phyloP scores from a whole-genome alignment of 2,888 invertebrate species.

The Ectemnius lituratus region DNA sequence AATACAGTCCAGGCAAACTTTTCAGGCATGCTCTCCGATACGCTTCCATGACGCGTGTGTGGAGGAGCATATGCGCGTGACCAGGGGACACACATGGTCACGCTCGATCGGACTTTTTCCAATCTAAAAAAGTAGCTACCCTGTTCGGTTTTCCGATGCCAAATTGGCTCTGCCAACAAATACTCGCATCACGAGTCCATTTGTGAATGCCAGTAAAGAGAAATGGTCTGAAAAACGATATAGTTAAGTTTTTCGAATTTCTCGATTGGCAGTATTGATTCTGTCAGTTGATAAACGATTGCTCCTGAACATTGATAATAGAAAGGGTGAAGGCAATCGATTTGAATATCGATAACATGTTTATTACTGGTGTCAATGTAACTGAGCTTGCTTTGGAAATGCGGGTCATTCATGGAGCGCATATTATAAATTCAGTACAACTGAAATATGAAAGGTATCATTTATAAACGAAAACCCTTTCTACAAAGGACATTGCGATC shows the following conservation, averaged over 20 bases:
- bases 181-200: neutral
- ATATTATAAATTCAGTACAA: neutral
- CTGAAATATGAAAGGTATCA: neutral
- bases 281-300: too few species aligned
- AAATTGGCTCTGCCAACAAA: constrained; percentile 4
- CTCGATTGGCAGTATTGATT: neutral
- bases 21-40: neutral
- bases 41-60: too few species aligned
- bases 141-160: neutral
- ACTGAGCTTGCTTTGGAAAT: neutral
- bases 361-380: neutral
- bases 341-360: neutral
- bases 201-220: constrained; percentile 17
- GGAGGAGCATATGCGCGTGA: neutral
- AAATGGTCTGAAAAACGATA: constrained; percentile 36
- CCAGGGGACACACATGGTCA: neutral
- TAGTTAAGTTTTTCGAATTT: constrained; percentile 15
- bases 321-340: too few species aligned
- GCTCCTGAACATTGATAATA: too few species aligned
- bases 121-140: constrained; percentile 7
- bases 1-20: constrained; percentile 1
- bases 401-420: neutral
- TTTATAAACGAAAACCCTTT: neutral
- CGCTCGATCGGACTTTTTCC: constrained; percentile 14
- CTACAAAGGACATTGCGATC: neutral